Evolutionary conservation across 2,888 invertebrate species (phyloP).

Genomic region (Dolomedes plantarius): DNA sequence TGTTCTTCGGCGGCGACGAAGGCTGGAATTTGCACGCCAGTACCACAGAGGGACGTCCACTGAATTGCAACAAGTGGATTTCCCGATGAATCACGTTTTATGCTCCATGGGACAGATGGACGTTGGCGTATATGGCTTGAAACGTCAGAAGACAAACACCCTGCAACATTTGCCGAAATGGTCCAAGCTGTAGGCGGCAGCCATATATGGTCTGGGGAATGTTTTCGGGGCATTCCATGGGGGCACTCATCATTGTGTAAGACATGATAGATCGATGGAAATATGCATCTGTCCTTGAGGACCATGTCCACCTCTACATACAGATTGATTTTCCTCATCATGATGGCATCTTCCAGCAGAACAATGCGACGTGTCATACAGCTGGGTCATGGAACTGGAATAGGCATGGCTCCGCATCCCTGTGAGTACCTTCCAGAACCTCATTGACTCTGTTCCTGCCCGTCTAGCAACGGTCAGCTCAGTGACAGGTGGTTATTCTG

Average conservation of each 20-base stretch:
- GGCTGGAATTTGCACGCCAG: background rate
- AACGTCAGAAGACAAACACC: background rate
- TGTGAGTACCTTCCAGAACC: no score
- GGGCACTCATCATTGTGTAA: background rate
- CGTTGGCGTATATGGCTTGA: background rate
- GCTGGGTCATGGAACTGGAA: background rate
- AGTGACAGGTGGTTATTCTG: no score
- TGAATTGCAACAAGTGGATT: background rate
- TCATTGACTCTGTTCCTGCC: no score
- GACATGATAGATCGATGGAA: background rate
- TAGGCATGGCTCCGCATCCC: background rate
- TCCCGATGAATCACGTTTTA: background rate
- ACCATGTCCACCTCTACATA: background rate
- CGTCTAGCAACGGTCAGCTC: no score
- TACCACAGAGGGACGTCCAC: background rate
- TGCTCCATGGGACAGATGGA: background rate
- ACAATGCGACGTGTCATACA: background rate
- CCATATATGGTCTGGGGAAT: background rate
- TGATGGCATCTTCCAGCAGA: background rate
- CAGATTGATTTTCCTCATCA: background rate
- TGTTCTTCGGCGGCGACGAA: background rate
- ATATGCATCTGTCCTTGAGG: no score
- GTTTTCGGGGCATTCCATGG: background rate
- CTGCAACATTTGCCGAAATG: background rate
- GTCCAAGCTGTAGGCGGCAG: background rate